Evolutionary conservation across 2,888 invertebrate species (phyloP).

Genomic region (Leptopilina drosophilae): DNA sequence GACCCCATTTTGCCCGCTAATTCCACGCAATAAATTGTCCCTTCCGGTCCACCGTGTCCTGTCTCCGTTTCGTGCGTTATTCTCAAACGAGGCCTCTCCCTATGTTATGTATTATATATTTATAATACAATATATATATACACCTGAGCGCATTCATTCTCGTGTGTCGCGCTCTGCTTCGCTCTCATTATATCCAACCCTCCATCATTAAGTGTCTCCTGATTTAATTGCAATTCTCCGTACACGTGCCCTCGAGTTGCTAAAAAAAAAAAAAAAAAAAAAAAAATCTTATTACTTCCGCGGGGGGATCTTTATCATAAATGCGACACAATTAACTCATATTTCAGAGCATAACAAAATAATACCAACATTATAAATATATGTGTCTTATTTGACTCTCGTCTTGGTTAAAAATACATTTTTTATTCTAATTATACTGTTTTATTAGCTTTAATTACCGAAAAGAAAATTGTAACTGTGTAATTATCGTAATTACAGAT

Average conservation of each 20-base stretch:
- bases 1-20: conserved; percentile 65
- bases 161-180: conserved; percentile 26
- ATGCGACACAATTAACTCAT: conserved; percentile 4
- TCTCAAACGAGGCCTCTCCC: conserved; percentile 27
- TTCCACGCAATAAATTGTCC: conserved; percentile 68
- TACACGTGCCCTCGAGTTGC: conserved; percentile 14
- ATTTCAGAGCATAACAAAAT: background rate
- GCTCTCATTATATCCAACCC: conserved; percentile 23
- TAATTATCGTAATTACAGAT: no score
- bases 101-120: no score
- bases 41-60: conserved; percentile 57
- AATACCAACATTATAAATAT: no score
- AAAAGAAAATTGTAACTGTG: no score
- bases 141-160: background rate
- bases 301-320: conserved; percentile 8
- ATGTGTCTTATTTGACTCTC: no score
- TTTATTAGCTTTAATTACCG: no score
- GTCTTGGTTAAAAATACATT: no score
- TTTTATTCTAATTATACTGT: no score
- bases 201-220: conserved; percentile 26
- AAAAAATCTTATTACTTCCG: conserved; percentile 13
- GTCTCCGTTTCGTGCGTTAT: conserved; percentile 26
- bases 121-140: no score
- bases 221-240: conserved; percentile 27
- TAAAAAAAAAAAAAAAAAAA: background rate